phyloP scores from a whole-genome alignment of 2,113 vertebrate species.

The Octodon degus region DNA sequence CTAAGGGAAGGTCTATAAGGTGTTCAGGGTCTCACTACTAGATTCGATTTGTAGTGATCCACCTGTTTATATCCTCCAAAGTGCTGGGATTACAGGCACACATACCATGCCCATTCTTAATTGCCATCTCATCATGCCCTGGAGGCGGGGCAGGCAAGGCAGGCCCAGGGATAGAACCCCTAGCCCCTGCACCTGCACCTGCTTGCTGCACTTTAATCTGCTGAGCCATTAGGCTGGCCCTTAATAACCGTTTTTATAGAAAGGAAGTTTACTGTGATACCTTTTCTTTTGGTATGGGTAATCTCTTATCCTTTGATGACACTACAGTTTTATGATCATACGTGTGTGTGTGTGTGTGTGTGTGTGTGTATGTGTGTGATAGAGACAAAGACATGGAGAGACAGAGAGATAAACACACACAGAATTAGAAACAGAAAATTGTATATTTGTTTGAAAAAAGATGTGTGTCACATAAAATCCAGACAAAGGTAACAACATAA shows the following conservation, averaged over 20 bases:
- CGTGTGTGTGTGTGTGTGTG: background rate
- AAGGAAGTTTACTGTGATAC: background rate
- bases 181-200: no score
- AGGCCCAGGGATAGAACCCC: no score
- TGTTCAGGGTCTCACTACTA: no score
- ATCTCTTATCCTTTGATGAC: fast-evolving
- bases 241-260: background rate
- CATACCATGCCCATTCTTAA: no score
- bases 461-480: background rate
- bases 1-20: no score
- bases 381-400: background rate
- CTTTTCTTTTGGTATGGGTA: background rate
- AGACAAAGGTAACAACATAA: background rate
- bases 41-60: no score
- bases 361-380: background rate
- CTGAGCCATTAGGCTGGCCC: background rate
- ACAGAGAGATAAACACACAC: background rate
- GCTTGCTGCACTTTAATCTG: no score
- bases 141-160: no score
- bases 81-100: no score
- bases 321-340: background rate
- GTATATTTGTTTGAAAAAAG: background rate
- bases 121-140: no score
- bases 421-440: background rate
- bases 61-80: no score